These are phyloP conservation scores for Macrobrachium nipponense DNA, from an alignment of 1,140 invertebrate genomes.

Conservation along the genomic window DNA sequence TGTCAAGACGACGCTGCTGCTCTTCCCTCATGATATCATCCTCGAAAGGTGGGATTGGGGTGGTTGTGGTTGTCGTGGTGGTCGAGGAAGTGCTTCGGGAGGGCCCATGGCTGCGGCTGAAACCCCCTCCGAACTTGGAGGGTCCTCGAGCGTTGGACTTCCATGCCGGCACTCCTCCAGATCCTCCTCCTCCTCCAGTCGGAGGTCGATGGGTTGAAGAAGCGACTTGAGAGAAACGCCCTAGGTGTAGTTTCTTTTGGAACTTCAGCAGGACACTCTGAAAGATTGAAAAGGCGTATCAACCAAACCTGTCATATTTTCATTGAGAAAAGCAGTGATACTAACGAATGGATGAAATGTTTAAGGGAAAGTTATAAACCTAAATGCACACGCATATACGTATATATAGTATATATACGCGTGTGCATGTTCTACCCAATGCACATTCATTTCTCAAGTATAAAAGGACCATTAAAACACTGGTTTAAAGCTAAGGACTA, in stretches of 20 bases:
- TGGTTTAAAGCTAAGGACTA: no score
- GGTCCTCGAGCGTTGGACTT: not conserved
- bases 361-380: no score
- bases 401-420: not conserved
- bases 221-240: not conserved
- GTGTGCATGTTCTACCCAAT: not conserved
- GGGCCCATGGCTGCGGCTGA: not conserved
- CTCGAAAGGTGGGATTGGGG: not conserved
- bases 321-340: no score
- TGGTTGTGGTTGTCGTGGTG: constrained; percentile 40
- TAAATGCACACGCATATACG: no score
- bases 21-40: constrained; percentile 37
- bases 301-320: not conserved
- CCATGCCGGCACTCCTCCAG: no score
- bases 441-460: not conserved
- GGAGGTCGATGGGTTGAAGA: not conserved
- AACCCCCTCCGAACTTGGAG: not conserved
- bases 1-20: constrained; percentile 25
- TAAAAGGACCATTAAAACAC: no score
- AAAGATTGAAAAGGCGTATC: not conserved
- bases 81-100: constrained; percentile 11
- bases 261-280: not conserved
- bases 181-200: not conserved
- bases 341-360: no score
- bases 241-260: not conserved